phyloP scores from a whole-genome alignment of 2,888 invertebrate genomes.

The Agriopis aurantiaria region DNA sequence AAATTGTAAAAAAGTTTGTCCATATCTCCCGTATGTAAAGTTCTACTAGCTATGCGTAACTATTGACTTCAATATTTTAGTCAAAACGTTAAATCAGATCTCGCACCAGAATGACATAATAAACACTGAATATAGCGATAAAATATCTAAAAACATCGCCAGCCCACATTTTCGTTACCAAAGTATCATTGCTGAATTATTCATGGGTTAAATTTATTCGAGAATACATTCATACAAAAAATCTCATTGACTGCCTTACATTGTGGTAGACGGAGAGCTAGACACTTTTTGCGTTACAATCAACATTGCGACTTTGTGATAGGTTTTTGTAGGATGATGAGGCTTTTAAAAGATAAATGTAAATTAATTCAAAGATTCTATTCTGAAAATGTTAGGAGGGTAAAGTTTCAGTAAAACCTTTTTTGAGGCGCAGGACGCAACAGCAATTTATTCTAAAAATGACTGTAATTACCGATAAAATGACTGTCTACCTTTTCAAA shows the following conservation, averaged over 20 bases:
- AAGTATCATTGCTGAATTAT: constrained; percentile 37
- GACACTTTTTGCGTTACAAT: constrained; percentile 2
- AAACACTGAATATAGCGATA: constrained; percentile 21
- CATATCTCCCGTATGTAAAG: no score
- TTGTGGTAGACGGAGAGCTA: constrained; percentile 35
- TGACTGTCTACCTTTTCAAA: no score
- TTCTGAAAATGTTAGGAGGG: no score
- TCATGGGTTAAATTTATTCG: constrained; percentile 40
- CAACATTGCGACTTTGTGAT: not conserved
- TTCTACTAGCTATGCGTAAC: no score
- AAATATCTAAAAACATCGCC: constrained; percentile 26
- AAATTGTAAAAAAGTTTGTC: no score
- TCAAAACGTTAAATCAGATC: not conserved
- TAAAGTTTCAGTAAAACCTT: not conserved
- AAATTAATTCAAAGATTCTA: not conserved
- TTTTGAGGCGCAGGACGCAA: not conserved
- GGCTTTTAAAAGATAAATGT: not conserved
- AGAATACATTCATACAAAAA: constrained; percentile 45
- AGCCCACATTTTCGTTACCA: constrained; percentile 28
- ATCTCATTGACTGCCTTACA: constrained; percentile 43
- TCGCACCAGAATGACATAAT: not conserved
- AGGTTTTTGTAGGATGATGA: not conserved
- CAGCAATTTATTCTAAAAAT: no score
- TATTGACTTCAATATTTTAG: no score
- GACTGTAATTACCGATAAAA: no score